Base-by-base conservation (phyloP, 2,797 vertebrate genomes). In the Gephyroberyx darwinii region DNA sequence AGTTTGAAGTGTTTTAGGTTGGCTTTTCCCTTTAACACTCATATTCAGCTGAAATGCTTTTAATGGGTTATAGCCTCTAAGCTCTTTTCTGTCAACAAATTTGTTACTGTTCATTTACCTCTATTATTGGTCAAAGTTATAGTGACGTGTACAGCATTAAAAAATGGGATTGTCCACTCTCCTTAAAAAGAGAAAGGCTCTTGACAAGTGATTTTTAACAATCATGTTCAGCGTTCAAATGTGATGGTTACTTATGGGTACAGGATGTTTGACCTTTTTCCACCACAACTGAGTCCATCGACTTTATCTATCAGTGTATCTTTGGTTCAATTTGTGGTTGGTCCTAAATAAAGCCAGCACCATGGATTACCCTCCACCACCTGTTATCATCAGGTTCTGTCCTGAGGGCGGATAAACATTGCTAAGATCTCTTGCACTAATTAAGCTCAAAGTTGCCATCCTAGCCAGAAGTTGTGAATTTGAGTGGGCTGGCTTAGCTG, bases 361-460 rank as follows among this genome's bases (percentile, higher is more conserved):
- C 66, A 17, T 52, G 45, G 39, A 52, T 69, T 52, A 53, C 55
- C 51, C 64, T 67, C 58, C 39, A 56, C 17, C 7, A 68, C 53
- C 59, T 76, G 65, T 84, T 81, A 76, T 84, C 80, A 81, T 80
- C 47, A 78, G 71, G 67, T 75, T 78, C 67, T 52, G 77, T 77
- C 86, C 78, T 0, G 1, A 39, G 65, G 85, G 68, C 26, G 5
- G 62, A 84, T 80, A 85, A 82, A 88, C 81, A 86, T 55, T 30
- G 16, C 74, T 50, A 82, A 77, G 76, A 80, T 79, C 81, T 75
- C 79, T 74, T 2, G 8, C 61, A 22, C 71, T 86, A 85, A 85
- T 88, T 84, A 88, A 76, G 71, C 66, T 71, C 8, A 58, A 78
- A 84, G 82, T 86, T 85, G 59, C 71, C 8, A 0, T 62, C 51